Base-by-base conservation (phyloP, 2,113 vertebrate genomes). In the Choloepus hoffmanni region DNA sequence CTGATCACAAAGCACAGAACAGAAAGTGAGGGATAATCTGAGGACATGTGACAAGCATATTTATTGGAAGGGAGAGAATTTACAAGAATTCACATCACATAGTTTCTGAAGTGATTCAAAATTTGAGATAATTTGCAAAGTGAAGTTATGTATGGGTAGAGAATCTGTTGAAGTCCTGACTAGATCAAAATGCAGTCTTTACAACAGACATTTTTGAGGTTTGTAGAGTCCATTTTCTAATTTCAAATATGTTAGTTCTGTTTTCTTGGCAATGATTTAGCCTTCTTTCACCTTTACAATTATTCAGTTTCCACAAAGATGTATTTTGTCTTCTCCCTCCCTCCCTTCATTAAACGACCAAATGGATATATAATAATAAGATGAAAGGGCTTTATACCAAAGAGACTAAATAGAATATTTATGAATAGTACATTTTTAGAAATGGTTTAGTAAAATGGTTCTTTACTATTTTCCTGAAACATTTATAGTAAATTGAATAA, bases 401-500 rank as follows among this genome's bases (percentile, higher is more conserved):
- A 33, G 62, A 83, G 30, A 28, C 77, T 88, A 92, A 92, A 88
- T 94, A 92, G 84, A 96, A 95, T 87, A 96, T 97, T 95, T 94
- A 94, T 97, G 92, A 96, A 81, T 43, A 77, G 93, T 73, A 48
- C 85, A 45, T 92, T 95, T 95, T 95, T 68, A 95, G 91, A 83
- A 92, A 95, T 96, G 58, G 94, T 60, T 15, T 96, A 76, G 48
- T 65, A 92, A 88, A 96, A 95, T 60, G 67, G 30, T 21, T 96
- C 85, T 86, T 84, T 62, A 90, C 81, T 95, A 43, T 81, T 92
- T 96, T 85, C 48, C 77, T 94, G 48, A 96, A 96, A 88, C 81
- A 92, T 96, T 96, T 92, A 94, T 96, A 94, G 92, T 95, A 94
- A 95, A 90, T 76, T 84, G 91, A 97, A 96, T 96, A 96, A 96